Evolutionary conservation across 2,797 vertebrate genomes (phyloP).

Genomic region (Oryzias sinensis): DNA sequence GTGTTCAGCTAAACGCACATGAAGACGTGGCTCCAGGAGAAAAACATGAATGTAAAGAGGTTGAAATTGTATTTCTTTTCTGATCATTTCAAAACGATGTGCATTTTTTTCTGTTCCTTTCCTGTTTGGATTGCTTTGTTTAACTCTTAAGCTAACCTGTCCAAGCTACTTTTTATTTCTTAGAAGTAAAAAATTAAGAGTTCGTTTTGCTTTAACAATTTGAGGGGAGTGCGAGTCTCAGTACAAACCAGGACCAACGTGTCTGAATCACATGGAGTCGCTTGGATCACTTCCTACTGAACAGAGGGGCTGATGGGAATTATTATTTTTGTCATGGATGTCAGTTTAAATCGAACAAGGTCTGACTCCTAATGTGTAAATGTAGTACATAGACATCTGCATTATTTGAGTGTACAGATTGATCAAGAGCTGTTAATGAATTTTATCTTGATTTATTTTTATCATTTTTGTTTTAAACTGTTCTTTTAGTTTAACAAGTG

Average conservation of each 20-base stretch:
- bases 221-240: constrained; percentile 3
- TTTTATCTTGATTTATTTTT: constrained; percentile 4
- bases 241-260: constrained; percentile 35
- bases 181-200: too few species aligned
- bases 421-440: constrained; percentile 16
- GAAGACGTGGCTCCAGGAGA: constrained; percentile 3
- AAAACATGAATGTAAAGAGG: constrained; percentile 44
- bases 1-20: constrained; percentile 3
- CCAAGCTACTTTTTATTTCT: too few species aligned
- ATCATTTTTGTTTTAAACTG: neutral
- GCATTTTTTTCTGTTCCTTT: constrained; percentile 7
- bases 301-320: neutral
- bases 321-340: constrained; percentile 4
- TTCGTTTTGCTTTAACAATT: neutral
- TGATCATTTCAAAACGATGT: constrained; percentile 20
- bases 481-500: constrained; percentile 1
- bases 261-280: constrained; percentile 10
- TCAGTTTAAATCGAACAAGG: neutral
- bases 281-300: neutral
- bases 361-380: constrained; percentile 4
- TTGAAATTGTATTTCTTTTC: constrained; percentile 20
- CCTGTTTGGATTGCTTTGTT: constrained; percentile 52
- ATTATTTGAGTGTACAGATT: too few species aligned
- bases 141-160: neutral
- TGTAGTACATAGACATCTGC: neutral